Percentiles rank a stretch among this genome's conserved stretches.
Evolutionary conservation across 2,888 invertebrate species (phyloP).

Genomic region (Drosophila paramelanica): DNA sequence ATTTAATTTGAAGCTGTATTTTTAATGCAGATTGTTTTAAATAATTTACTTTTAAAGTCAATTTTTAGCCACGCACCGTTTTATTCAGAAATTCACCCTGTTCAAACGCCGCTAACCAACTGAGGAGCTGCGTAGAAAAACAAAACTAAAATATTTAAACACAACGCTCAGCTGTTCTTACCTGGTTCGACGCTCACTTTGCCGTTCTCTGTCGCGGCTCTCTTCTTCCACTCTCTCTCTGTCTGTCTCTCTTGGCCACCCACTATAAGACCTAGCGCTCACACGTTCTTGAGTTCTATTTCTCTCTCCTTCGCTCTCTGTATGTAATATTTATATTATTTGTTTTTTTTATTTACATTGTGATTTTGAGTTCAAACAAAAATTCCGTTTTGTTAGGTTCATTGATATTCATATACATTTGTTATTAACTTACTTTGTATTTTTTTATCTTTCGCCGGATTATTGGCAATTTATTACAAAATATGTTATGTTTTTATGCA

Average conservation of each 20-base stretch:
- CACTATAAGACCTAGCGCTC: not conserved
- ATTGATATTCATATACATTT: not conserved
- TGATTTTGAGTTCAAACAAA: constrained; percentile 1
- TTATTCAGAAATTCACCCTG: constrained; percentile 17
- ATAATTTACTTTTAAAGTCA: no score
- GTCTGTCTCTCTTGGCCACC: not conserved
- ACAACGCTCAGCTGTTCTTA: constrained; percentile 60
- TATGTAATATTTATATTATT: not conserved
- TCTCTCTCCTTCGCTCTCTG: constrained; percentile 1
- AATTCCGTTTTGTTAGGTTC: constrained; percentile 12
- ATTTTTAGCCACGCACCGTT: constrained; percentile 1
- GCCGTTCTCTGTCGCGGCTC: not conserved
- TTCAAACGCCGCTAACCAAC: constrained; percentile 40
- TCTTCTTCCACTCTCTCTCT: constrained; percentile 1
- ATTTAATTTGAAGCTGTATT: not conserved
- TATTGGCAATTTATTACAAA: not conserved
- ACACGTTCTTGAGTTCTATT: constrained; percentile 1
- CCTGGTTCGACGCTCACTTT: constrained; percentile 18
- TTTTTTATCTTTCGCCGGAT: not conserved
- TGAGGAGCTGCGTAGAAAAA: constrained; percentile 36
- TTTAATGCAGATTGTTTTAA: not conserved
- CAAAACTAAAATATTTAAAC: constrained; percentile 26
- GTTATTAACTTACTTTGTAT: not conserved
- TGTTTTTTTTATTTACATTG: not conserved
- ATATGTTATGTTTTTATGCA: not conserved